Evolutionary conservation across 2,113 vertebrate genomes (phyloP), one percentile per base, ranked within the genome.

Genomic region (Elanoides forficatus): DNA sequence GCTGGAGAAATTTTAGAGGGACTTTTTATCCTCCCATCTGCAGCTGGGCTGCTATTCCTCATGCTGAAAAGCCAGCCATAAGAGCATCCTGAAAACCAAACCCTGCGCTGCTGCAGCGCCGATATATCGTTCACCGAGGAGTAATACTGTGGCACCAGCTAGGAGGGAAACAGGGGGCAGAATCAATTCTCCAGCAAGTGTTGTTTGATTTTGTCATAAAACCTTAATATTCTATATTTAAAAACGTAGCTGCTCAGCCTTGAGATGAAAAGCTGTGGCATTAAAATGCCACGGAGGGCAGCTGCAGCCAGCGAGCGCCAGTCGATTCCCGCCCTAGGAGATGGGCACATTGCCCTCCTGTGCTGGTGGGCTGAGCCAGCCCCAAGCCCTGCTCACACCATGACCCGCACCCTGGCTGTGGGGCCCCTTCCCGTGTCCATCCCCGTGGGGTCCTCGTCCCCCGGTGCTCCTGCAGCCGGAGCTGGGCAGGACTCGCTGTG

Each of bases 171-270:
- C 65, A 67, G 72, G 87, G 65, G 90, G 90, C 80, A 92, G 94
- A 93, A 95, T 95, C 96, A 94, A 96, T 96, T 96, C 93, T 94
- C 59, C 90, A 96, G 93, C 94, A 96, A 96, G 94, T 88, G 93
- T 58, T 97, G 82, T 96, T 96, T 97, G 97, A 92, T 97, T 97
- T 97, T 96, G 72, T 84, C 81, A 94, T 96, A 95, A 96, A 84
- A 26, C 62, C 66, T 79, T 95, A 85, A 96, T 95, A 92, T 76
- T 95, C 91, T 81, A 25, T 86, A 86, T 95, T 89, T 92, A 76
- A 95, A 95, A 95, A 67, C 4, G 2, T 56, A 82, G 86, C 86
- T 63, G 70, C 74, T 95, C 81, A 66, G 74, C 76, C 87, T 82
- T 23, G 50, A 59, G 55, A 70, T 86, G 45, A 88, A 72, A 87